phyloP scores from a whole-genome alignment of 1,140 invertebrate species.

The Argopecten irradians region DNA sequence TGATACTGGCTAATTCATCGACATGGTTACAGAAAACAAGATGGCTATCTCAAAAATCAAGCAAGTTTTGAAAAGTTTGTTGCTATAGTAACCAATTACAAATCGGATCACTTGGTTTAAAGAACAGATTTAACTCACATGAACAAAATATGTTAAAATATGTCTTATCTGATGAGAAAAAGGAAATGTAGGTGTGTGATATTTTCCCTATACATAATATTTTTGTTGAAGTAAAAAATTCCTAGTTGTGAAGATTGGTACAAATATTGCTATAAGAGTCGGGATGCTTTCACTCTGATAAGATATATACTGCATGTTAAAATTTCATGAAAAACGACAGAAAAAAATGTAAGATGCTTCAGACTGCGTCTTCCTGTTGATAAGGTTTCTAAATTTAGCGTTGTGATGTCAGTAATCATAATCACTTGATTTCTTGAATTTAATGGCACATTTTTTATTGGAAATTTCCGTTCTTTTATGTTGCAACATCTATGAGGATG shows the following conservation, averaged over 20 bases:
- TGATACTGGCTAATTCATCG: neutral
- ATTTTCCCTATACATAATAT: neutral
- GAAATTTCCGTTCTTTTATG: neutral
- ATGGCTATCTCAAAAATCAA: neutral
- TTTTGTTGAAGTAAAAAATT: neutral
- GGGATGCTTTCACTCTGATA: neutral
- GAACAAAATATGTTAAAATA: neutral
- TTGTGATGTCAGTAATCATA: neutral
- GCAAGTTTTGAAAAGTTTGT: neutral
- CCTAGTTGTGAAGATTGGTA: neutral
- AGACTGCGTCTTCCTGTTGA: neutral
- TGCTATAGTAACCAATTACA: slow-evolving; percentile 3
- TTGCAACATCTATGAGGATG: no score
- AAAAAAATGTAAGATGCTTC: neutral
- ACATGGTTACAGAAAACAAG: neutral
- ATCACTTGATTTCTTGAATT: neutral
- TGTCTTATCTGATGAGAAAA: neutral
- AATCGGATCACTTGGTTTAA: neutral
- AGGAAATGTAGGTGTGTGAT: neutral
- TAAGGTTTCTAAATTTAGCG: slow-evolving; percentile 4
- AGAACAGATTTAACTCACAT: neutral
- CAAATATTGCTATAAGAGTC: neutral
- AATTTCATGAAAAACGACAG: neutral
- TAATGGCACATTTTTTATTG: no score
- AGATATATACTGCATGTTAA: neutral